Evolutionary conservation across 2,113 vertebrate species (phyloP).

Genomic region (Callipepla californica): DNA sequence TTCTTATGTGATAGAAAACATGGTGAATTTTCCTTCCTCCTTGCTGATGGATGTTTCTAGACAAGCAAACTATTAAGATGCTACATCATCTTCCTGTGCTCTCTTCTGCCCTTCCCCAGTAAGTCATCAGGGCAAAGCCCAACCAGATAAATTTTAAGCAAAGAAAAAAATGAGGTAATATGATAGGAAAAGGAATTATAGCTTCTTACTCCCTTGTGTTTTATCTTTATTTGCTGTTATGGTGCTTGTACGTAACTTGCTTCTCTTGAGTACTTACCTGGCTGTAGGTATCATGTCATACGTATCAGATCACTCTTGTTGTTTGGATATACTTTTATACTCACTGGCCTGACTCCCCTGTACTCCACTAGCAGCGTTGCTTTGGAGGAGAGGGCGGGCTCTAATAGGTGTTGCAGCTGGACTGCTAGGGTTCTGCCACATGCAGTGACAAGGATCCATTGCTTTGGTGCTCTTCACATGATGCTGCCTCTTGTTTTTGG

Average conservation of each 20-base stretch:
- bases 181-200: background rate
- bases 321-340: background rate
- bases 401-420: background rate
- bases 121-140: background rate
- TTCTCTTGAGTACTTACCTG: background rate
- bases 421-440: background rate
- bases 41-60: slow-evolving; percentile 18
- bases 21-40: slow-evolving; percentile 10
- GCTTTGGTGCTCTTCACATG: background rate
- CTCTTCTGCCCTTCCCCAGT: background rate
- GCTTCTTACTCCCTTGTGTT: background rate
- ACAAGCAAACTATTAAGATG: background rate
- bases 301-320: background rate
- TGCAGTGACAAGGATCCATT: background rate
- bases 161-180: background rate
- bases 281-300: background rate
- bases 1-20: slow-evolving; percentile 11
- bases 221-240: background rate
- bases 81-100: background rate
- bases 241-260: background rate
- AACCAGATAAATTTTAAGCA: background rate
- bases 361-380: background rate
- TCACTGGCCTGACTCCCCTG: background rate
- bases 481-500: background rate
- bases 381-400: background rate